Conservation (phyloP, 2,113 vertebrate genomes). For the Potamarius usumacintae region DNA sequence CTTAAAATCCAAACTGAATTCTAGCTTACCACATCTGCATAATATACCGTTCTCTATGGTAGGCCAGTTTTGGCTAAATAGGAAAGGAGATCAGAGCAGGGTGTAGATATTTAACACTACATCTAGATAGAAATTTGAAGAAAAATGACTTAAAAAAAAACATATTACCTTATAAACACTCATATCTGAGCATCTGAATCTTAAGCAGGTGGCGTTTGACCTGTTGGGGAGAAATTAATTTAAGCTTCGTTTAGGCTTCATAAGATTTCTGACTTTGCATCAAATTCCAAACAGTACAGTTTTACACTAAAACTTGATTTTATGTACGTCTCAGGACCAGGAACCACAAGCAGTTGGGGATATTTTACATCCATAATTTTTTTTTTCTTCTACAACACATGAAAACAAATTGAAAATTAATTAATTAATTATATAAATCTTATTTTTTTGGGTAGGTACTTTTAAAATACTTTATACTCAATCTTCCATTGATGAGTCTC, state of each 20-base stretch:
- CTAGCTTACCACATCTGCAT: not conserved
- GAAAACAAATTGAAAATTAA: not conserved
- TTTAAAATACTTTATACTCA: not conserved
- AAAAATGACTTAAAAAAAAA: not conserved
- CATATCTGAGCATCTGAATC: conserved; percentile 68
- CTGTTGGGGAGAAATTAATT: conserved; percentile 51
- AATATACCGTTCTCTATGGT: not conserved
- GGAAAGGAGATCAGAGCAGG: not conserved
- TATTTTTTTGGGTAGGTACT: not conserved
- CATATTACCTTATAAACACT: conserved; percentile 58
- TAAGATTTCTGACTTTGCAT: no score
- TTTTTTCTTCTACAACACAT: not conserved
- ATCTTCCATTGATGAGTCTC: not conserved
- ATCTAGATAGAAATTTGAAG: not conserved
- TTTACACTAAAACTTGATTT: not conserved
- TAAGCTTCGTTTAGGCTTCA: no score
- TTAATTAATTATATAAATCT: not conserved
- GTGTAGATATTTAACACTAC: not conserved
- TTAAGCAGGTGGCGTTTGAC: conserved; percentile 63
- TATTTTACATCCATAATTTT: not conserved
- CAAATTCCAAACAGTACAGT: not conserved
- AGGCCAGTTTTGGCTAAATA: not conserved
- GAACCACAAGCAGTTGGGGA: not conserved
- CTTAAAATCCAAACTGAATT: no score
- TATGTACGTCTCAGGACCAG: not conserved